Evolutionary conservation across 2,797 vertebrate species (phyloP).

Genomic region (Rhyacichthys aspro): DNA sequence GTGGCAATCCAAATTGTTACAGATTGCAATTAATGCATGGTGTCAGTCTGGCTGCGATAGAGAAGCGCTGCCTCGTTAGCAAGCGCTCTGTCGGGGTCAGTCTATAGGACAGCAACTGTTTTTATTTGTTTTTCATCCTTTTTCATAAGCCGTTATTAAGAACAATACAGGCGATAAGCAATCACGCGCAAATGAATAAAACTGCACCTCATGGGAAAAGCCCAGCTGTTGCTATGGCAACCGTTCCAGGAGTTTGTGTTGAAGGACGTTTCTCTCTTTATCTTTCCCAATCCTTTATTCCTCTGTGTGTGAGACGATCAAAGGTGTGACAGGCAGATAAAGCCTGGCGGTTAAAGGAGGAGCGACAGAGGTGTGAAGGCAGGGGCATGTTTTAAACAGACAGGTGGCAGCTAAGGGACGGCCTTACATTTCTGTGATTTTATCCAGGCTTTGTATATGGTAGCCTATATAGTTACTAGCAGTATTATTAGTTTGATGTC

Average conservation of each 20-base stretch:
- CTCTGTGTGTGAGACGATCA: slow-evolving; percentile 58
- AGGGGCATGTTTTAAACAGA: slow-evolving; percentile 11
- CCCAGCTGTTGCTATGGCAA: slow-evolving; percentile 80
- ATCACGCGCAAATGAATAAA: slow-evolving; percentile 16
- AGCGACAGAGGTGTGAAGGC: not conserved
- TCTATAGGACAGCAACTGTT: slow-evolving; percentile 36
- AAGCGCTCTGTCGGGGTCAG: slow-evolving; percentile 53
- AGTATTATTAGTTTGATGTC: no score
- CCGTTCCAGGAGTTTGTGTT: slow-evolving; percentile 48
- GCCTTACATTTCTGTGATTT: slow-evolving; percentile 21
- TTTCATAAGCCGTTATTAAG: slow-evolving; percentile 73
- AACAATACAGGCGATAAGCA: slow-evolving; percentile 17
- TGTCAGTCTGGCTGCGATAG: slow-evolving; percentile 51
- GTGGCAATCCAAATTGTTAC: slow-evolving; percentile 76
- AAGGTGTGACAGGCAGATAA: slow-evolving; percentile 65
- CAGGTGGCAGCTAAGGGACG: slow-evolving; percentile 26
- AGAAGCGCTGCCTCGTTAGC: slow-evolving; percentile 68
- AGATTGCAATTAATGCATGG: slow-evolving; percentile 79
- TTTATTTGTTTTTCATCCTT: slow-evolving; percentile 62
- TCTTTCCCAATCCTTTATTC: slow-evolving; percentile 52
- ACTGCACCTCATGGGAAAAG: slow-evolving; percentile 43
- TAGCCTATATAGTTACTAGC: no score
- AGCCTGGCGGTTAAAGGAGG: slow-evolving; percentile 10
- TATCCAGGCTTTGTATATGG: no score
- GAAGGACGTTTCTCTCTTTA: slow-evolving; percentile 53